Percentiles rank a stretch among this genome's conserved stretches.
Conservation (phyloP, 2,113 vertebrate species). For the Rhodinocichla rosea region DNA sequence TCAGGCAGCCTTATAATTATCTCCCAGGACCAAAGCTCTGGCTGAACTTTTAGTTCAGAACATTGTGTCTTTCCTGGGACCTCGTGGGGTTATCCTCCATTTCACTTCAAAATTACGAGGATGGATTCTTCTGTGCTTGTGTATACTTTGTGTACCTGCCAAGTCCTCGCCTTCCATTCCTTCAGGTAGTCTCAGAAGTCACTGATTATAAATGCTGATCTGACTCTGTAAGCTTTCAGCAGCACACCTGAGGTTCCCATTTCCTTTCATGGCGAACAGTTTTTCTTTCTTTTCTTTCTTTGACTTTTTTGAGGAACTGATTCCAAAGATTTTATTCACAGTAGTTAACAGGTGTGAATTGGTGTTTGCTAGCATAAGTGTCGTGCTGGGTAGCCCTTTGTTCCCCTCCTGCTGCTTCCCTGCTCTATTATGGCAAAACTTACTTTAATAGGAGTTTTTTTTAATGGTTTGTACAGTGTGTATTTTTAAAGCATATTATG, state of each 20-base stretch:
- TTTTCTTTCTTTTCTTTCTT: slow-evolving; percentile 63
- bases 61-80: neutral
- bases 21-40: slow-evolving; percentile 33
- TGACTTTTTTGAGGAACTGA: slow-evolving; percentile 59
- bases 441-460: slow-evolving; percentile 61
- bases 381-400: slow-evolving; percentile 62
- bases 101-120: neutral
- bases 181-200: slow-evolving; percentile 62
- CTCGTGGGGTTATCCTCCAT: neutral
- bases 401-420: slow-evolving; percentile 60
- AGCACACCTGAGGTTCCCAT: slow-evolving; percentile 49
- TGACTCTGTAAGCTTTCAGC: slow-evolving; percentile 57
- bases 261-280: slow-evolving; percentile 63
- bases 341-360: slow-evolving; percentile 67
- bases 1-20: slow-evolving; percentile 54
- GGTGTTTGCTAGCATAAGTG: slow-evolving; percentile 64
- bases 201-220: slow-evolving; percentile 63
- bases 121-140: slow-evolving; percentile 14
- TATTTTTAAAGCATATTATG: slow-evolving; percentile 66
- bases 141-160: slow-evolving; percentile 54
- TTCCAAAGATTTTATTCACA: slow-evolving; percentile 69
- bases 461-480: slow-evolving; percentile 54
- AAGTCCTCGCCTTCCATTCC: slow-evolving; percentile 46
- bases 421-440: slow-evolving; percentile 64
- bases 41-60: slow-evolving; percentile 59